phyloP scores from a whole-genome alignment of 1,140 invertebrate genomes.

The Medauroidea extradentata region DNA sequence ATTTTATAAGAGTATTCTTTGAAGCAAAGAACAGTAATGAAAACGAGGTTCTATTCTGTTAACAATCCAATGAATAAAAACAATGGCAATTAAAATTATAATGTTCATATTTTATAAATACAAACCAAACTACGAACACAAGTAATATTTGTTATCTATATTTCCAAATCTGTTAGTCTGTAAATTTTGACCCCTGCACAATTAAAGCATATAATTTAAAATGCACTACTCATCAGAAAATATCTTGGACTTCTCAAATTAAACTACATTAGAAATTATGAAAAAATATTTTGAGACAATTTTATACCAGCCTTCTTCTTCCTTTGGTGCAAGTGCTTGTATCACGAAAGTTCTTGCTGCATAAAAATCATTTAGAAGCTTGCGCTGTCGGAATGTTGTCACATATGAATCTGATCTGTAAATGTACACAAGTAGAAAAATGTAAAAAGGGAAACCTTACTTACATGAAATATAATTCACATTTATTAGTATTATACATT shows the following conservation, averaged over 20 bases:
- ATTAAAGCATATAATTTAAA: background rate
- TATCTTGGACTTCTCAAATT: background rate
- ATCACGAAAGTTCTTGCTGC: background rate
- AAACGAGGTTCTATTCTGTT: too few relatives aligned
- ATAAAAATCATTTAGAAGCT: background rate
- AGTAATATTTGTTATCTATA: too few relatives aligned
- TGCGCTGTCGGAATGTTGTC: background rate
- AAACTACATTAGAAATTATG: background rate
- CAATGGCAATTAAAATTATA: too few relatives aligned
- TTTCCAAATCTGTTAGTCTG: too few relatives aligned
- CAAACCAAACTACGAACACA: too few relatives aligned
- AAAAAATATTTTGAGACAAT: background rate
- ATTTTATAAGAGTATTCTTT: too few relatives aligned
- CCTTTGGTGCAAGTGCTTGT: background rate
- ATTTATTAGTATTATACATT: too few relatives aligned
- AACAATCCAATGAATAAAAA: too few relatives aligned
- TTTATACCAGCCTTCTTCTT: background rate
- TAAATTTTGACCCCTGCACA: background rate
- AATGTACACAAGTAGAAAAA: background rate
- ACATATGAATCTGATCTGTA: constrained; percentile 1
- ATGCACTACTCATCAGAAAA: background rate
- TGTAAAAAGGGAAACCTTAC: background rate
- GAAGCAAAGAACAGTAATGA: too few relatives aligned
- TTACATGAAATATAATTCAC: too few relatives aligned
- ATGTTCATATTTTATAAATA: too few relatives aligned